Evolutionary conservation across 2,113 vertebrate species (phyloP).

Genomic region (Colaptes auratus): DNA sequence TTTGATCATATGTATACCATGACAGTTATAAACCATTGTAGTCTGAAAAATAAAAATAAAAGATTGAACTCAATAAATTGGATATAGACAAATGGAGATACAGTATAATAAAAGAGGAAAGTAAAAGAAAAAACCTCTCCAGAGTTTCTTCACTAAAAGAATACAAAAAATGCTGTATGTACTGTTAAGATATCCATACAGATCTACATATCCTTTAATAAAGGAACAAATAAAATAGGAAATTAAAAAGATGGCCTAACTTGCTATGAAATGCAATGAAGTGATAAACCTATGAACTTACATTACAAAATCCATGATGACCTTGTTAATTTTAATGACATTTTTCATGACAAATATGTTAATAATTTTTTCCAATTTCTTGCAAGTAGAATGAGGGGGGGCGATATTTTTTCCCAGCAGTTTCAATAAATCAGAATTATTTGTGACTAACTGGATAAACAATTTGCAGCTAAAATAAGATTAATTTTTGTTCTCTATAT

Average conservation of each 20-base stretch:
- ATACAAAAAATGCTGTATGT: not conserved
- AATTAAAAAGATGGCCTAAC: not conserved
- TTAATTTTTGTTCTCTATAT: not conserved
- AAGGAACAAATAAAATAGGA: not conserved
- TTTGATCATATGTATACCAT: not conserved
- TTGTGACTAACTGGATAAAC: not conserved
- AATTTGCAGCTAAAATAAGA: not conserved
- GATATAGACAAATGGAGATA: not conserved
- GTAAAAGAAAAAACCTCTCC: fast-evolving
- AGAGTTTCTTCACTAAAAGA: not conserved
- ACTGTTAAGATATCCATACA: not conserved
- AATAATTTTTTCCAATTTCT: not conserved
- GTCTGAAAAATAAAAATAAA: not conserved
- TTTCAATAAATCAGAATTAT: not conserved
- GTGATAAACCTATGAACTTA: not conserved
- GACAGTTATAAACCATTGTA: not conserved
- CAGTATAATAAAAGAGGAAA: not conserved
- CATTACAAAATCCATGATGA: not conserved
- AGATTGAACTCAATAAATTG: not conserved
- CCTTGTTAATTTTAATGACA: not conserved
- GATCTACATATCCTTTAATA: not conserved
- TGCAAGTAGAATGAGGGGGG: not conserved
- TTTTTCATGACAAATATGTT: not conserved
- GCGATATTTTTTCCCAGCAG: not conserved
- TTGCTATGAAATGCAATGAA: not conserved